Conservation (phyloP, 2,797 vertebrate genomes). For the Diplodus sargus region DNA sequence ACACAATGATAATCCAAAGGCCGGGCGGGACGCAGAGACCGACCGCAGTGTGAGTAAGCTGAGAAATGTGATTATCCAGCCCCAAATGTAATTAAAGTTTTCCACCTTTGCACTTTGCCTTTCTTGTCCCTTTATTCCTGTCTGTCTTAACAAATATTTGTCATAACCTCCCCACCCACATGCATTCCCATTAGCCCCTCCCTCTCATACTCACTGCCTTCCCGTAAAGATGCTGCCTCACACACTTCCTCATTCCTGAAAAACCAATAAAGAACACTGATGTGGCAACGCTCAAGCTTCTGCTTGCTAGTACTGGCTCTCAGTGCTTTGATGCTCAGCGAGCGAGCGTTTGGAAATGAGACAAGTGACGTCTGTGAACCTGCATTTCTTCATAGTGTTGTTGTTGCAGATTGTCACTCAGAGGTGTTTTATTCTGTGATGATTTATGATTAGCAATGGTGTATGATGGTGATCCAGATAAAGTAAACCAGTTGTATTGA, state of each 20-base stretch:
- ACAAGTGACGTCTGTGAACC: background rate
- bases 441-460: constrained; percentile 9
- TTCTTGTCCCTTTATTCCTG: constrained; percentile 48
- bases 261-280: constrained; percentile 75
- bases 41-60: constrained; percentile 34
- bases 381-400: background rate
- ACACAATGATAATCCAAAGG: constrained; percentile 21
- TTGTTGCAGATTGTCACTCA: background rate
- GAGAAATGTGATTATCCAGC: constrained; percentile 53
- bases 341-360: constrained; percentile 22
- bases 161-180: constrained; percentile 70
- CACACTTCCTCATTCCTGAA: constrained; percentile 86
- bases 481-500: constrained; percentile 30
- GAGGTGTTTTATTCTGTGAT: background rate
- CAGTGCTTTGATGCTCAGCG: constrained; percentile 21
- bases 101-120: constrained; percentile 65
- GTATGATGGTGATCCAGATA: background rate
- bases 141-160: constrained; percentile 79
- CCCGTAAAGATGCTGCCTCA: constrained; percentile 83
- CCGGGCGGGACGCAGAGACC: constrained; percentile 21
- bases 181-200: constrained; percentile 80
- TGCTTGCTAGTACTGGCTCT: constrained; percentile 64
- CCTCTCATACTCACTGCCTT: constrained; percentile 70
- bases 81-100: constrained; percentile 61
- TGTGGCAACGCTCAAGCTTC: constrained; percentile 79